phyloP scores from a whole-genome alignment of 2,113 vertebrate species.

The Ibidorhyncha struthersii region DNA sequence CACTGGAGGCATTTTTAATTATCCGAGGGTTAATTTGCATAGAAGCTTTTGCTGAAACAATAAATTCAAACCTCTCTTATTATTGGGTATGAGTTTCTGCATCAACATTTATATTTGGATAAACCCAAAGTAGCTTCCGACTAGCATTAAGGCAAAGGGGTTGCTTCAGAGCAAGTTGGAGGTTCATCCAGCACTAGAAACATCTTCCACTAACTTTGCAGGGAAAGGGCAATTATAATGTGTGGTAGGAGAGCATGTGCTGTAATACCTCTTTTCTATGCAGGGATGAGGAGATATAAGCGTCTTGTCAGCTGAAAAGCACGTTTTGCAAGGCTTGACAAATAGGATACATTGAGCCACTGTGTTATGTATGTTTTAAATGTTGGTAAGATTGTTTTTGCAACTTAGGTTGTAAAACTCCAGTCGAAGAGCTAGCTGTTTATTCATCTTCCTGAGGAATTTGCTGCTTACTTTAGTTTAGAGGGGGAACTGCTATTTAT shows the following conservation, averaged over 20 bases:
- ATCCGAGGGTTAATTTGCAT: conserved; percentile 21
- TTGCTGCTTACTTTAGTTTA: background rate
- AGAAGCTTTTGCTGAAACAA: conserved; percentile 50
- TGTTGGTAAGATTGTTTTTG: background rate
- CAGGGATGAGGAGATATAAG: background rate
- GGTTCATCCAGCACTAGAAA: background rate
- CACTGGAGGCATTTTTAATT: conserved; percentile 55
- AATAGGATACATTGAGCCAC: background rate
- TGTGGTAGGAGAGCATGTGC: background rate
- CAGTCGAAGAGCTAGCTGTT: background rate
- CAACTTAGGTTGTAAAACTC: background rate
- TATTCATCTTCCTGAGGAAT: background rate
- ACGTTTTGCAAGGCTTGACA: background rate
- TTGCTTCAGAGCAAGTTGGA: background rate
- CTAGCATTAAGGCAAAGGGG: background rate
- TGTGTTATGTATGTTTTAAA: background rate
- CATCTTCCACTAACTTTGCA: background rate
- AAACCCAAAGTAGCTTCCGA: conserved; percentile 18
- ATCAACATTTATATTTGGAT: conserved; percentile 27
- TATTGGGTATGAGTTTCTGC: conserved; percentile 15
- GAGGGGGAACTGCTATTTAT: background rate
- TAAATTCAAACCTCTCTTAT: conserved; percentile 27
- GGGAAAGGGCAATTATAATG: background rate
- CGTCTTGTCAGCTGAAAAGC: background rate
- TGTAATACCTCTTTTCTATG: background rate